phyloP scores from a whole-genome alignment of 2,888 invertebrate genomes.

The Drosophila suboccidentalis region DNA sequence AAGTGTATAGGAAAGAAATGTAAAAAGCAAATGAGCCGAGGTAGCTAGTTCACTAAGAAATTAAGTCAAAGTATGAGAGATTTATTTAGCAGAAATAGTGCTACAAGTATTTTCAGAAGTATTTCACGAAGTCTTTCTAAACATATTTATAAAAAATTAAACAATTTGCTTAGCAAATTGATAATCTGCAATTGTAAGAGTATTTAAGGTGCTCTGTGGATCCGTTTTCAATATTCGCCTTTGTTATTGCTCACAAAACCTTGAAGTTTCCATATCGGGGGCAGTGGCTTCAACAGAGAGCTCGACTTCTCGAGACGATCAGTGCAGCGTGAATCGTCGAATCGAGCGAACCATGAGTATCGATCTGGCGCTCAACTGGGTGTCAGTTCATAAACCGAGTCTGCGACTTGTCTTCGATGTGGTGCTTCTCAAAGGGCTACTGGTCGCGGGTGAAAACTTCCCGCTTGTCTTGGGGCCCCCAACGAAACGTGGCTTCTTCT shows the following conservation, averaged over 20 bases:
- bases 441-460: conserved; percentile 36
- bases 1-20: not conserved
- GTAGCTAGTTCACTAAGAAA: not conserved
- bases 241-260: not conserved
- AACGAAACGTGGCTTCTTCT: conserved; percentile 75
- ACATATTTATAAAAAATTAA: not conserved
- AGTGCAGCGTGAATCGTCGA: conserved; percentile 49
- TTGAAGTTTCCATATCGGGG: conserved; percentile 3
- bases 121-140: not conserved
- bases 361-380: conserved; percentile 10
- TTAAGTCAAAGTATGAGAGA: not conserved
- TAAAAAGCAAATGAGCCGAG: too few relatives aligned
- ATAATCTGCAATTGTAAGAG: conserved; percentile 5
- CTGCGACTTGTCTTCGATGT: conserved; percentile 48
- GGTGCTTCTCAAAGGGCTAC: conserved; percentile 28
- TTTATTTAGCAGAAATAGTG: not conserved
- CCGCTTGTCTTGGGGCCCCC: conserved; percentile 28
- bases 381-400: not conserved
- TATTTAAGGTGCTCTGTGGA: not conserved
- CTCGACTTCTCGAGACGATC: conserved; percentile 20
- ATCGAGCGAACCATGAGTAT: conserved; percentile 55
- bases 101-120: not conserved
- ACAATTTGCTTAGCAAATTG: not conserved
- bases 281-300: conserved; percentile 20
- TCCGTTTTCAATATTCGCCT: not conserved